Evolutionary conservation across 2,113 vertebrate species (phyloP), one percentile per base, ranked within the genome.

Genomic region (Aphyosemion australe): DNA sequence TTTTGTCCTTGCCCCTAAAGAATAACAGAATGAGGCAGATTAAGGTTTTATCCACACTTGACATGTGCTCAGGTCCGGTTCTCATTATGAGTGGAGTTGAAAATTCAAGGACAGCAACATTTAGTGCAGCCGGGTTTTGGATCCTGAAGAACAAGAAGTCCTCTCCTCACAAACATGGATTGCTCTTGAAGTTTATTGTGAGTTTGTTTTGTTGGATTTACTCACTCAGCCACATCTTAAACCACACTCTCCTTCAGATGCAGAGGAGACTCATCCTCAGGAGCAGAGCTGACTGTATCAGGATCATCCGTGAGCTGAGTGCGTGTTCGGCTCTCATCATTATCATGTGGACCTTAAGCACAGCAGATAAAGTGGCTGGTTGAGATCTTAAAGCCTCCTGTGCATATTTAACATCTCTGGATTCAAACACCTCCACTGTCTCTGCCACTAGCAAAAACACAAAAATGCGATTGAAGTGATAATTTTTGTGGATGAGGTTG

Each of bases 71-170:
- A 31, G 41, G 18, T 55, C 39, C 46, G 34, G 15, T 32, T 65
- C 54, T 53, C 32, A 45, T 45, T 55, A 19, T 9, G 45, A 66
- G 2, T 46, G 37, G 41, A 53, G 12, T 68, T 15, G 16, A 54
- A 32, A 42, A 11, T 18, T 59, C 65, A 71, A 67, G 51, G 14
- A 71, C 32, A 63, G 9, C 26, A 21, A 19, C 54, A 55, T 12
- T 18, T 65, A 42, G 3, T 12, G 41, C 41, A 42, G 41, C 12
- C 12, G 4, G 41, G 41, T 4, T 42, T 65, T 50, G 37, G 61
- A 75, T 80, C 37, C 15, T 63, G 60, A 72, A 62, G 43, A 59
- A 58, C 15, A 26, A 26, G 26, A 26, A 26, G 26, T 26, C 26
- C 3, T 26, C 26, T 26, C 26, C 3, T 26, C 26, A 26, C 26